Evolutionary conservation across 2,888 invertebrate genomes (phyloP), one percentile per base, ranked within the genome.

Genomic region (Sarcophaga rosellei): DNA sequence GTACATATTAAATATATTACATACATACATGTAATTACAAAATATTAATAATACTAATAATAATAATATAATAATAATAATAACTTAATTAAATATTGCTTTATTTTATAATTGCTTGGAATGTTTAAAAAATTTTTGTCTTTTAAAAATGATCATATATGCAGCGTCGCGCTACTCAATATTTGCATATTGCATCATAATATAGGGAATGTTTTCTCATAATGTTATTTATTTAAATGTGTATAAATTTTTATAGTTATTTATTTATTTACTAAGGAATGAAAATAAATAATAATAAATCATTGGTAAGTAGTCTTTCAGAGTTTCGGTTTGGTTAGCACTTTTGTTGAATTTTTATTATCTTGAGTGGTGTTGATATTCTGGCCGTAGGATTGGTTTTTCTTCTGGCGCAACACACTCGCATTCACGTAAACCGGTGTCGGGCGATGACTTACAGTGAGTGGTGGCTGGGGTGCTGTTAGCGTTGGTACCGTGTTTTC

Each of bases 281-380:
- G 53, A 35, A 57, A 53, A 69, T 17, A 76, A 76, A 91, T 91
- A 92, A 91, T 91, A 92, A 91, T 91, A 92, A 91, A 92, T 91
- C 91, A 89, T 90, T 91, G 88, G 88, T 87, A 89, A 90, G 90
- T 90, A 88, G 91, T 92, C 91, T 92, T 90, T 91, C 90, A 90
- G 86, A 90, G 90, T 90, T 90, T 90, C 88, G 89, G 86, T 88
- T 91, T 92, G 65, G 88, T 88, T 72, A 88, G 88, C 84, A 91
- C 88, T 89, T 92, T 91, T 53, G 81, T 78, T 61, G 86, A 84
- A 75, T 86, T 75, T 65, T 87, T 89, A 87, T 88, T 91, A 90
- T 90, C 91, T 89, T 90, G 90, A 89, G 88, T 90, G 89, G 88
- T 91, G 87, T 91, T 92, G 89, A 89, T 90, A 87, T 90, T 90